Conservation (phyloP, 2,797 vertebrate genomes). For the Remorina albescens region DNA sequence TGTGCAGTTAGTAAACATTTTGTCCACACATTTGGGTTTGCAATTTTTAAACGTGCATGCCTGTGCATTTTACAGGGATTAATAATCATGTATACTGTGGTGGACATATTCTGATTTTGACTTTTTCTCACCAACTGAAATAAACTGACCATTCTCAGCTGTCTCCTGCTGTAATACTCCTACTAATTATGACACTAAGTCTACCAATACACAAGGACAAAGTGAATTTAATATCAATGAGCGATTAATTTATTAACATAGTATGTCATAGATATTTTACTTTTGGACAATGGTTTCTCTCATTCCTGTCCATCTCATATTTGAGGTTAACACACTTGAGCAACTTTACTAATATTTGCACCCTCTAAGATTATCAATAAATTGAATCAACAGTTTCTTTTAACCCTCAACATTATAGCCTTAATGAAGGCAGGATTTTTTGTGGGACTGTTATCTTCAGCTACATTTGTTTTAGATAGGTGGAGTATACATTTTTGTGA, state of each 20-base stretch:
- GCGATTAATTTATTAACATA: no score
- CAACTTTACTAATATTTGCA: background rate
- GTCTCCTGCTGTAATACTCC: background rate
- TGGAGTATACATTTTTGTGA: background rate
- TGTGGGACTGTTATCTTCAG: background rate
- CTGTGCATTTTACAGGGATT: constrained; percentile 38
- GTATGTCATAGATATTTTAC: no score
- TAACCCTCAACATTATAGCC: no score
- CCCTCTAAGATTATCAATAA: background rate
- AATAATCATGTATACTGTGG: constrained; percentile 30
- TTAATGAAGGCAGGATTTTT: no score
- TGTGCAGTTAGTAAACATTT: constrained; percentile 24
- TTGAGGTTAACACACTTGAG: no score
- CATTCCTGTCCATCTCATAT: background rate
- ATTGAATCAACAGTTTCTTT: background rate
- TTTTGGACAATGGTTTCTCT: background rate
- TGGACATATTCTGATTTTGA: constrained; percentile 22
- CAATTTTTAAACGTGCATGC: constrained; percentile 16
- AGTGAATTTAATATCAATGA: background rate
- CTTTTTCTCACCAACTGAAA: constrained; percentile 39
- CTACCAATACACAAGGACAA: background rate
- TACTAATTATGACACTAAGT: background rate
- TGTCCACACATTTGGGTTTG: background rate
- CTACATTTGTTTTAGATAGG: background rate
- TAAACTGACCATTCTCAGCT: constrained; percentile 45